Evolutionary conservation across 2,888 invertebrate genomes (phyloP), one percentile per base, ranked within the genome.

Genomic region (Xestoiulus laeticollis): DNA sequence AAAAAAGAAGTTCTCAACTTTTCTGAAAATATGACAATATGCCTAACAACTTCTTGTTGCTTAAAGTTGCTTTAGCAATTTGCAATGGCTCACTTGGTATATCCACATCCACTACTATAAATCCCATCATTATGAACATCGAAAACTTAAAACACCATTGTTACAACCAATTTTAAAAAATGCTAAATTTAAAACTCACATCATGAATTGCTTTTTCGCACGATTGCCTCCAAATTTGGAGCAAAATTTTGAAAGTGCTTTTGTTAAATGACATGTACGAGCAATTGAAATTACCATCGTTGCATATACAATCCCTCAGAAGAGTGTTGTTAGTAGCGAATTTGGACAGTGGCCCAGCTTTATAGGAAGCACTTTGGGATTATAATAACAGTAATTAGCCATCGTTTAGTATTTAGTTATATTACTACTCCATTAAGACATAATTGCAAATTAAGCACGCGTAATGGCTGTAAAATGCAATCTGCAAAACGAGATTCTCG

Each of bases 391-490:
- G 59, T 59, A 59, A 59, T 59, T 59, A 59, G 22, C 59, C 59
- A 22, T 59, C 59, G 59, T 59, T 59, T 59, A 59, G 59, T 59
- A 59, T 59, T 59, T 59, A 59, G 59, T 59, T 59, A 59, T 59
- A 22, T 59, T 59, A 59, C 59, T 59, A 59, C 59, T 59, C 59
- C 59, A 59, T 59, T 59, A 59, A 59, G 59, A 59, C 59, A n/a
- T 59, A 59, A 59, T 59, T 59, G 59, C 59, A 19, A 59, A 59
- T 59, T 59, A 59, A 59, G 59, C n/a, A 59, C 59, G 59, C 59
- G 19, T 59, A 59, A 59, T 59, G 59, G 59, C 59, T 59, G 59
- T 59, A 59, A 59, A 59, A 59, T 19, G 59, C 59, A 59, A 59
- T 59, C 59, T 59, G 59, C 59, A 59, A 59, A 59, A 59, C 59